Conservation (phyloP, 1,140 invertebrate species). For the Drosophila nigrodunni region DNA sequence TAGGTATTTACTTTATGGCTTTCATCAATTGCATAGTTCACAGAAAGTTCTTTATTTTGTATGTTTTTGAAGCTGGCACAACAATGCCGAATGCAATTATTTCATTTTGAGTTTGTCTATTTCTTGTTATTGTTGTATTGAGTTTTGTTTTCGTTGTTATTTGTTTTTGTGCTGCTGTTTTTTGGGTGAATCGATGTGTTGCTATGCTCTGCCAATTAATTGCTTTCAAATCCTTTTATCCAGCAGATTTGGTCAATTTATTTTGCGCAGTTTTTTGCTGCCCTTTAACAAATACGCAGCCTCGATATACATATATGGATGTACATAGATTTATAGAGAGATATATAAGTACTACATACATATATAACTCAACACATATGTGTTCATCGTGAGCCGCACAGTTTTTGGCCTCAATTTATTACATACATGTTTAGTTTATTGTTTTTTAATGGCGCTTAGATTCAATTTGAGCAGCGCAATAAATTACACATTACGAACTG, state of each 20-base stretch:
- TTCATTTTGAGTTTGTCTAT: conserved; percentile 33
- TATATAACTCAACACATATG: conserved; percentile 13
- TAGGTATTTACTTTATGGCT: conserved; percentile 56
- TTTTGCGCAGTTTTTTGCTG: conserved; percentile 68
- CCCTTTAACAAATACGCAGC: conserved; percentile 40
- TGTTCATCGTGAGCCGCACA: conserved; percentile 22
- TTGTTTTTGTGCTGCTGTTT: conserved; percentile 17
- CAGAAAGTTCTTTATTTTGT: conserved; percentile 18
- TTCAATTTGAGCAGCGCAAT: conserved; percentile 78
- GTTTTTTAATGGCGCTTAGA: conserved; percentile 81
- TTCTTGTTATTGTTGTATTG: conserved; percentile 29
- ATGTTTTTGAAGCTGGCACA: conserved; percentile 9
- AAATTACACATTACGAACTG: conserved; percentile 76
- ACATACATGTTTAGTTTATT: conserved; percentile 81
- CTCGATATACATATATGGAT: conserved; percentile 5
- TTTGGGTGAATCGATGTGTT: conserved; percentile 38
- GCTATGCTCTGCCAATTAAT: conserved; percentile 76
- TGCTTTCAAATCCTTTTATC: conserved; percentile 82
- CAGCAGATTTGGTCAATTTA: conserved; percentile 82
- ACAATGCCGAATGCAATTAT: conserved; percentile 35
- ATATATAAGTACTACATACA: conserved; percentile 8
- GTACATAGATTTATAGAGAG: neutral
- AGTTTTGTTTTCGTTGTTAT: conserved; percentile 5
- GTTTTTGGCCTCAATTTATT: conserved; percentile 69
- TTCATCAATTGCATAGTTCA: conserved; percentile 48